These are phyloP conservation scores for Cassiopea andromeda DNA, from an alignment of 30 jellyfish, hydroid and myxozoan species.

Conservation along the genomic window DNA sequence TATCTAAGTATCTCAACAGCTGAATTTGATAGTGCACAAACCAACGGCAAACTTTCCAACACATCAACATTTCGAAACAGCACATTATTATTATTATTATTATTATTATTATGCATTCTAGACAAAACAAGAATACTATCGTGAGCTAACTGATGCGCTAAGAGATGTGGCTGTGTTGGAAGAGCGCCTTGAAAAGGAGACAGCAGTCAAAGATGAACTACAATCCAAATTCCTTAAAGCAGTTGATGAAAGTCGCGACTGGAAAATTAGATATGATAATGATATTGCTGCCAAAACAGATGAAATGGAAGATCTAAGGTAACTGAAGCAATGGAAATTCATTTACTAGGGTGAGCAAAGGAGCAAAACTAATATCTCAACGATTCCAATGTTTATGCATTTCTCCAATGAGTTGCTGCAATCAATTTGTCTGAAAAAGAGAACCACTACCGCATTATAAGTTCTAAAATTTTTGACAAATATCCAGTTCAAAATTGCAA, in stretches of 20 bases:
- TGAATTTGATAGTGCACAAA: too few relatives aligned
- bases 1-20: too few relatives aligned
- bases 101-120: neutral
- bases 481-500: too few relatives aligned
- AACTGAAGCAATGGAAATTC: neutral
- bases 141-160: constrained; percentile 53
- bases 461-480: too few relatives aligned
- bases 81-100: too few relatives aligned
- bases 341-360: neutral
- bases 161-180: constrained; percentile 12
- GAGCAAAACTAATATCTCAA: neutral
- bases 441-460: too few relatives aligned
- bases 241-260: constrained; percentile 27
- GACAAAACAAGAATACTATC: constrained; percentile 65
- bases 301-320: constrained; percentile 69
- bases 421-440: too few relatives aligned
- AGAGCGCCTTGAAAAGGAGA: constrained; percentile 42
- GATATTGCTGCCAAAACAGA: constrained; percentile 55
- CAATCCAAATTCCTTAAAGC: constrained; percentile 35
- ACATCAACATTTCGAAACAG: too few relatives aligned
- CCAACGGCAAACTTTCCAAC: too few relatives aligned
- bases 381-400: neutral
- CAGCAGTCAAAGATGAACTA: constrained; percentile 26
- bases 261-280: constrained; percentile 46
- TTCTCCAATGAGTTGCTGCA: too few relatives aligned